Conservation (phyloP, 2,888 invertebrate species). For the Andrena dorsata region DNA sequence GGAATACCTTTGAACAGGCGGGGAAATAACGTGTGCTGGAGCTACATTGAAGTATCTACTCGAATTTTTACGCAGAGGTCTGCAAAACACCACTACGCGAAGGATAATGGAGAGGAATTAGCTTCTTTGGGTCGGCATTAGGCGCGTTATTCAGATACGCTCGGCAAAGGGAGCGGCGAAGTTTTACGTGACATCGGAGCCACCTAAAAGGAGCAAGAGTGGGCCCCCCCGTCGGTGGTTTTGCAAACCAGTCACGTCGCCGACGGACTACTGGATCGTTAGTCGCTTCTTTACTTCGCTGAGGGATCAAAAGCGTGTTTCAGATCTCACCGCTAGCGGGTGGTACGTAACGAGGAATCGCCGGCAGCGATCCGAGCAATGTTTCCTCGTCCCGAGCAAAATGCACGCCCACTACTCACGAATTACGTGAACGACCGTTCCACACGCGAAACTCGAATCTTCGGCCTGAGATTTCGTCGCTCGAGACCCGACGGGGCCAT, state of each 20-base stretch:
- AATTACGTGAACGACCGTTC: slow-evolving; percentile 50
- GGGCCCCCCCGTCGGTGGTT: slow-evolving; percentile 16
- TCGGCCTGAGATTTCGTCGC: slow-evolving; percentile 6
- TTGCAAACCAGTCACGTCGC: slow-evolving; percentile 59
- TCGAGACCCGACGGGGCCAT: not conserved
- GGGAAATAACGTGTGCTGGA: not conserved
- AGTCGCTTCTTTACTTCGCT: slow-evolving; percentile 51
- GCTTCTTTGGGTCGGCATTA: slow-evolving; percentile 43
- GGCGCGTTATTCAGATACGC: slow-evolving; percentile 54
- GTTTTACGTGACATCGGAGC: slow-evolving; percentile 37
- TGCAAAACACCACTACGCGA: not conserved
- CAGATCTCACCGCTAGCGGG: slow-evolving; percentile 61
- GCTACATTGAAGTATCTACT: not conserved
- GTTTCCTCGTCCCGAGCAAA: slow-evolving; percentile 47
- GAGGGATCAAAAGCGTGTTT: slow-evolving; percentile 56
- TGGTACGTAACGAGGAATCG: slow-evolving; percentile 64
- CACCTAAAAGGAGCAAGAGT: slow-evolving; percentile 19
- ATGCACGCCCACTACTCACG: slow-evolving; percentile 52
- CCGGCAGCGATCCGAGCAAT: slow-evolving; percentile 51
- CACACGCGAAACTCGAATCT: slow-evolving; percentile 60
- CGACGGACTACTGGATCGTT: slow-evolving; percentile 60
- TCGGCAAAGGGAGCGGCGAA: slow-evolving; percentile 25
- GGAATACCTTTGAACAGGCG: too few relatives aligned
- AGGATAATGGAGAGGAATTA: slow-evolving; percentile 40
- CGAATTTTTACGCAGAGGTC: not conserved